Evolutionary conservation across 2,888 invertebrate genomes (phyloP).

Genomic region (Pyrrhia umbra): DNA sequence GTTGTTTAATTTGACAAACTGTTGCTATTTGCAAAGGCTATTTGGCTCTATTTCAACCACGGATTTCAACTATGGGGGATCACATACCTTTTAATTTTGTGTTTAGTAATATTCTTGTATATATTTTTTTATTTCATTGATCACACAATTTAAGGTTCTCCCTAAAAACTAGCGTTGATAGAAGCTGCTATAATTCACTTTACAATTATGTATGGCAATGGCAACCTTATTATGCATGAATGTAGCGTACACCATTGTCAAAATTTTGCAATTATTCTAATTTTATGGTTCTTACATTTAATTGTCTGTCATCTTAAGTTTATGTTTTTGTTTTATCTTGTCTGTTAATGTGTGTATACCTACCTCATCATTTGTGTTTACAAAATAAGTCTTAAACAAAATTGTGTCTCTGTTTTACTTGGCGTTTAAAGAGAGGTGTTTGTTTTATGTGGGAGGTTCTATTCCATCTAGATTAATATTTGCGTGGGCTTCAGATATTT

Average conservation of each 20-base stretch:
- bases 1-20: conserved; percentile 21
- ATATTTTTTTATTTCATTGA: too few species aligned
- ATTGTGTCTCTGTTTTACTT: neutral
- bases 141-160: neutral
- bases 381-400: too few species aligned
- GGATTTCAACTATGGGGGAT: conserved; percentile 1
- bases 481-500: conserved; percentile 27
- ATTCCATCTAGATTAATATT: conserved; percentile 31
- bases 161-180: neutral
- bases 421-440: neutral
- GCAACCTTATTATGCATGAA: too few species aligned
- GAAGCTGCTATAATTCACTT: too few species aligned
- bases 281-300: neutral
- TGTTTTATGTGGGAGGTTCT: neutral
- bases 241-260: neutral
- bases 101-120: too few species aligned
- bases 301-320: too few species aligned
- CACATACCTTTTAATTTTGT: neutral
- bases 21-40: too few species aligned
- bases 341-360: too few species aligned
- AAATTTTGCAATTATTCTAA: neutral
- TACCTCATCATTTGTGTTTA: too few species aligned
- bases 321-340: neutral
- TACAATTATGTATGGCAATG: too few species aligned
- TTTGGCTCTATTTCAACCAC: neutral